A percentile compares a stretch with the other conserved stretches of the same genome.
phyloP scores from a whole-genome alignment of 2,888 invertebrate genomes.

The Enchytraeus crypticus region DNA sequence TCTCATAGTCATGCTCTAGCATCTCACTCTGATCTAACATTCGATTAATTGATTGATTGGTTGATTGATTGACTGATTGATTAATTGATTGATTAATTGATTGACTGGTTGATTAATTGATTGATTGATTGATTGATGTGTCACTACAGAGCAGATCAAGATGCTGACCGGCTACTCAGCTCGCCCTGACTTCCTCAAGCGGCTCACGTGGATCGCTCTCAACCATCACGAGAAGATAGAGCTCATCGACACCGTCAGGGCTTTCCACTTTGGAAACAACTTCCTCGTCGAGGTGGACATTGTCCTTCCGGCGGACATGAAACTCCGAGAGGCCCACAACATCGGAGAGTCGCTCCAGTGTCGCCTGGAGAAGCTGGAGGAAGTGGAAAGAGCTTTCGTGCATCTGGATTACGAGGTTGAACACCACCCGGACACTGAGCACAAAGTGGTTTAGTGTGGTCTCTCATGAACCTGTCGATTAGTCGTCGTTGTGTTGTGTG shows the following conservation, averaged over 20 bases:
- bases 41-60: too few relatives aligned
- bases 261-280: conserved; percentile 52
- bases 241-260: conserved; percentile 51
- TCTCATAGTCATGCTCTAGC: too few relatives aligned
- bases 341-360: conserved; percentile 51
- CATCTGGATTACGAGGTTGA: conserved; percentile 52
- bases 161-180: conserved; percentile 43
- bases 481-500: too few relatives aligned
- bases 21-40: too few relatives aligned
- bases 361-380: conserved; percentile 49
- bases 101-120: too few relatives aligned
- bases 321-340: conserved; percentile 49
- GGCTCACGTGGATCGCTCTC: conserved; percentile 44
- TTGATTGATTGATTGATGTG: background rate
- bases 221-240: conserved; percentile 41
- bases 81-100: too few relatives aligned
- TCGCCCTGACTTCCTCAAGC: conserved; percentile 43
- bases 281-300: conserved; percentile 43
- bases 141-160: conserved; percentile 41
- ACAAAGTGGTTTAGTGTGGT: conserved; percentile 51
- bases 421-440: conserved; percentile 49
- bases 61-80: too few relatives aligned
- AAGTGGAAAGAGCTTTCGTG: conserved; percentile 53
- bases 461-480: too few relatives aligned
- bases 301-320: conserved; percentile 48